Evolutionary conservation across 2,888 invertebrate species (phyloP).

Genomic region (Amiota communis): DNA sequence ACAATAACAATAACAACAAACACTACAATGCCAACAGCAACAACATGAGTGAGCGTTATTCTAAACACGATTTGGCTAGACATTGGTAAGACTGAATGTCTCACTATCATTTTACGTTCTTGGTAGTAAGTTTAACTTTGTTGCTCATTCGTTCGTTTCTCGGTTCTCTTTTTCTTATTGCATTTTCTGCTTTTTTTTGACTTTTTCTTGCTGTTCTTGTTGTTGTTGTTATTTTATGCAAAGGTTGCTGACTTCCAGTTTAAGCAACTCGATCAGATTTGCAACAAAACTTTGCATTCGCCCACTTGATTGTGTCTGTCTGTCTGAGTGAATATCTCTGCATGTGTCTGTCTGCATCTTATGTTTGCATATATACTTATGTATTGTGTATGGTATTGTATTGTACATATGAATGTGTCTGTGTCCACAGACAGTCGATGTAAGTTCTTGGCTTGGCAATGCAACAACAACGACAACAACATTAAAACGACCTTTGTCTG

Average conservation of each 20-base stretch:
- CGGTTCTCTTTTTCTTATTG: neutral
- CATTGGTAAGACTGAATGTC: slow-evolving; percentile 20
- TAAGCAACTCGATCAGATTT: slow-evolving; percentile 25
- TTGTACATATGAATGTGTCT: neutral
- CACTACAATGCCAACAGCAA: neutral
- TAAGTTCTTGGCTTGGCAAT: slow-evolving; percentile 1
- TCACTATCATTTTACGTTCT: slow-evolving; percentile 24
- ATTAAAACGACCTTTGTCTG: slow-evolving; percentile 22
- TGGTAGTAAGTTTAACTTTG: slow-evolving; percentile 7
- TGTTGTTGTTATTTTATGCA: neutral
- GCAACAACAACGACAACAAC: slow-evolving; percentile 18
- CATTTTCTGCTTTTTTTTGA: neutral
- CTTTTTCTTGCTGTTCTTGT: slow-evolving; percentile 12
- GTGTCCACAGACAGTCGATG: neutral
- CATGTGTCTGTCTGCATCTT: no score
- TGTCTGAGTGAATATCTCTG: no score
- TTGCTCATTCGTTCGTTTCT: neutral
- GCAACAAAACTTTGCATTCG: slow-evolving; percentile 3
- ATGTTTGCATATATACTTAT: no score
- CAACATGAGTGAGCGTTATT: neutral
- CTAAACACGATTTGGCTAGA: slow-evolving; percentile 25
- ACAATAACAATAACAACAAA: neutral
- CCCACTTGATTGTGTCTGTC: slow-evolving; percentile 3
- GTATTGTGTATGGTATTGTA: no score
- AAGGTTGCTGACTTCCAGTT: slow-evolving; percentile 34